A percentile compares a stretch with the other conserved stretches of the same genome.
Conservation (phyloP, 2,888 invertebrate genomes). For the Didymodactylos carnosus region DNA sequence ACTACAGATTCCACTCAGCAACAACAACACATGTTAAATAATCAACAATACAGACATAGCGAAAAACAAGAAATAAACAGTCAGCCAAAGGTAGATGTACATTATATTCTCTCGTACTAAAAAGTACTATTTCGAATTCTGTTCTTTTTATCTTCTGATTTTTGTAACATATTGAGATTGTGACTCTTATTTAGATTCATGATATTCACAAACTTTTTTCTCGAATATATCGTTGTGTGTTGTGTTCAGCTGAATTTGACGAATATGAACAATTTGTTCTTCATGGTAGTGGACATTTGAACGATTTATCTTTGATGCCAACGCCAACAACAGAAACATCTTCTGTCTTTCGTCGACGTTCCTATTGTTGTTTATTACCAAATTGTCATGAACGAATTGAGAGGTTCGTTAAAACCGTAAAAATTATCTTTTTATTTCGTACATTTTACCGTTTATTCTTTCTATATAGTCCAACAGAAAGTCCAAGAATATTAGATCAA, state of each 20-base stretch:
- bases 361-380: neutral
- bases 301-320: neutral
- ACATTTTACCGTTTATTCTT: no score
- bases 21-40: no score
- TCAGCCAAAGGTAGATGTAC: no score
- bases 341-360: neutral
- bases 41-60: no score
- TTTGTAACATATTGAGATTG: no score
- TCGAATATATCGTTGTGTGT: neutral
- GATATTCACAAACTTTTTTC: neutral
- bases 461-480: neutral
- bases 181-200: neutral
- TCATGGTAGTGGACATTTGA: neutral
- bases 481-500: neutral
- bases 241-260: neutral
- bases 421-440: no score
- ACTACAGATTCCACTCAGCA: neutral
- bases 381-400: neutral
- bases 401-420: no score
- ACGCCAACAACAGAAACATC: neutral
- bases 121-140: neutral
- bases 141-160: no score
- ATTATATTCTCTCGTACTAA: no score
- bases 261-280: neutral
- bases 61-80: no score